Evolutionary conservation across 2,797 vertebrate genomes (phyloP), one percentile per base, ranked within the genome.

Genomic region (Neostethus bicornis): DNA sequence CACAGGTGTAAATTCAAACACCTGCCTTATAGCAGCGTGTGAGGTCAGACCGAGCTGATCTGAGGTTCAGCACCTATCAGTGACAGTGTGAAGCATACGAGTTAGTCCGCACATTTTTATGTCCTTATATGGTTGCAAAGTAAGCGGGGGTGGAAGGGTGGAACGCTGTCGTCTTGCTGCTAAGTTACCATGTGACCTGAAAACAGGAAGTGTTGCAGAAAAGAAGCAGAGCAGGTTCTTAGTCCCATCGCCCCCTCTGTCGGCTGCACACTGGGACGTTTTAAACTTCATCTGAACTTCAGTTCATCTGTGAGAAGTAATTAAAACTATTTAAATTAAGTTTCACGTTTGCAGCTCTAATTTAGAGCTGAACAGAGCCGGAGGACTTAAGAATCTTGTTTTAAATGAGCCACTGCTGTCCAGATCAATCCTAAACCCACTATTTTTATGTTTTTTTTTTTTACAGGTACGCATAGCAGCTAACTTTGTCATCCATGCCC

Each of bases 401-500:
- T 31, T 4, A 4, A n/a, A 39, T 10, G 34, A 35, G 19, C 11
- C 16, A 19, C 7, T 9, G 7, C 1, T 34, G 11, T 14, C 4
- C 3, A 38, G 10, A 37, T 17, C 37, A 38, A 7, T 16, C 9
- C 8, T 21, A 16, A 28, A 20, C 8, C 45, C 10, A 31, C n/a
- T n/a, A n/a, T n/a, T 43, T 23, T 2, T 41, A 6, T 6, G 3
- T n/a, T 5, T 41, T 29, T 2, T 43, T 6, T 53, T 10, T 64
- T 75, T 90, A 62, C 63, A 98, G 96, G 94, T 97, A 78, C 95
- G 95, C 85, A 94, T 98, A 92, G 94, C 96, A 61, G 94, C 96
- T 62, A 96, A 96, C 87, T 98, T 98, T 77, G 93, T 98, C 81
- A 95, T 95, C 86, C 96, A 98, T 55, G 94, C 96, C 74, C 96